Percentiles rank a stretch among this genome's conserved stretches.
These are phyloP conservation scores for Prolemur simus DNA, from an alignment of 2,113 vertebrate species.

Conservation along the genomic window DNA sequence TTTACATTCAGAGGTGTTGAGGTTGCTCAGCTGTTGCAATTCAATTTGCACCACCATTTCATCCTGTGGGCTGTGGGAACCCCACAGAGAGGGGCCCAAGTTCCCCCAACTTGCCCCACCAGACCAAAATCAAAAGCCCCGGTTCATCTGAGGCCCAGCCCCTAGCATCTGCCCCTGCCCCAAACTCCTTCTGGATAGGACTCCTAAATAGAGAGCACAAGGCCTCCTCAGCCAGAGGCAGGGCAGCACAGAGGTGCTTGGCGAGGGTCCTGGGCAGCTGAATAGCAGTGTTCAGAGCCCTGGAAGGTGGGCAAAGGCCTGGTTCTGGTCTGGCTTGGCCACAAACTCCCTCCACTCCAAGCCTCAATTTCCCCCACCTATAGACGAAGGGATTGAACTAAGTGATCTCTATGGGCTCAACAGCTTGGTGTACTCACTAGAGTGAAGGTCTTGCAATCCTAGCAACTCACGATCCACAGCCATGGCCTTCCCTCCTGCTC, in stretches of 20 bases:
- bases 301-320: not conserved
- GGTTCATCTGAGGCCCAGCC: not conserved
- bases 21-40: not conserved
- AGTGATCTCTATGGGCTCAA: not conserved
- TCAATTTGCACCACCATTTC: not conserved
- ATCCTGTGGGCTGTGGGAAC: not conserved
- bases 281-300: not conserved
- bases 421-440: not conserved
- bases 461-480: not conserved
- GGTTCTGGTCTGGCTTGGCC: not conserved
- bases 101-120: not conserved
- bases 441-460: not conserved
- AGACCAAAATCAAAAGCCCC: not conserved
- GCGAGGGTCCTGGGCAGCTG: not conserved
- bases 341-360: not conserved
- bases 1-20: not conserved
- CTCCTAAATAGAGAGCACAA: not conserved
- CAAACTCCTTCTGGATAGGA: not conserved
- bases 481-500: not conserved
- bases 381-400: not conserved
- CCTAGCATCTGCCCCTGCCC: not conserved
- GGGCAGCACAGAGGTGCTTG: not conserved
- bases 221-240: not conserved
- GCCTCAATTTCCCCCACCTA: not conserved
- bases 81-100: not conserved